Base-by-base conservation (phyloP, 1,140 invertebrate genomes). In the Apis dorsata region DNA sequence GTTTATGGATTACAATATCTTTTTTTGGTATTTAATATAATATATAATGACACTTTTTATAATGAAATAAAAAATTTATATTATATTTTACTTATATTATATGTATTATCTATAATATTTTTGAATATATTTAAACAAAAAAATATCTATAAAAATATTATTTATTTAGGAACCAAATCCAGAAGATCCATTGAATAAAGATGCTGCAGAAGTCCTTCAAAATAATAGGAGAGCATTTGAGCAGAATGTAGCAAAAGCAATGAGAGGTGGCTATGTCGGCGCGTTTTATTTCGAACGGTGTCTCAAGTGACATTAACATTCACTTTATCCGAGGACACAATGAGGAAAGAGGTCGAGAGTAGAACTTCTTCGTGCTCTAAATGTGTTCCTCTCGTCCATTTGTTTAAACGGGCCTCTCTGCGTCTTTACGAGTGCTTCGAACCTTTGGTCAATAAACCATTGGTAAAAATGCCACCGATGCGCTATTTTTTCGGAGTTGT, bases 1-100 rank as follows among this genome's bases (percentile, higher is more conserved):
- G 98, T 99, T 72, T 99, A 99, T 95, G 99, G 99, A 86, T 95
- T 99, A 87, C 98, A 99, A 92, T 99, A 99, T 96, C 96, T 99
- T 88, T 99, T 99, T 92, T 95, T 99, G 95, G 98, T 98, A 95
- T 95, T 95, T 94, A 62, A 69, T 73, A 4, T 28, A 63, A 34
- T 12, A 60, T 62, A 79, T 59, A 19, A 15, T 69, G n/a, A 21
- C 2, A 13, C 34, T 65, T 24, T 44, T 1, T 15, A 7, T n/a
- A 49, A 49, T 19, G 49, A 55, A 62, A 19, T 21, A 44, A n/a
- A 57, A 2, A 34, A 57, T 63, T 9, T 44, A 10, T 57, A 28
- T 49, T 44, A 59, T 60, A 60, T 60, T 62, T 13, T 34, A 65
- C 12, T 68, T 11, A 21, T 12, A n/a, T 68, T 4, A 21, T n/a